Evolutionary conservation across 2,888 invertebrate genomes (phyloP), one percentile per base, ranked within the genome.

Genomic region (Phasia obesa): DNA sequence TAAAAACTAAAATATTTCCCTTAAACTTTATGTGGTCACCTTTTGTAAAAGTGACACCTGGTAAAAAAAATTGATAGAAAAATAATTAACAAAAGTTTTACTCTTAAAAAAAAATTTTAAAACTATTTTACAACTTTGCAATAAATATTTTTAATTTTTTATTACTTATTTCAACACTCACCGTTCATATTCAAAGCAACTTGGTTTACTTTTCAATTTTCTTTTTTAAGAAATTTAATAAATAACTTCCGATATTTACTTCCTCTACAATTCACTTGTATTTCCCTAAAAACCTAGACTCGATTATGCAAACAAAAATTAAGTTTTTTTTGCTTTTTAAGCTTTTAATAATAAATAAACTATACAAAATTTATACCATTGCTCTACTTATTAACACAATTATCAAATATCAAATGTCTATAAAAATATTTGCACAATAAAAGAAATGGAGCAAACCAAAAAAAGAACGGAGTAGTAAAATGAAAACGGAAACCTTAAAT

Each of bases 161-260:
- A 13, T 23, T 2, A 21, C 23, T 4, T 1, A 3, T 13, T 42
- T 59, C 1, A 21, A 38, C 11, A 35, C 7, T 35, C 35, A 35
- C 11, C 9, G 11, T 1, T n/a, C 6, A 42, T 31, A 17, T 27
- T 49, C n/a, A 51, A 27, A 69, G 2, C 35, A 55, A 70, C 49
- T 55, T 17, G 42, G 15, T 19, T 31, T 38, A 38, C 15, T 38
- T 25, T n/a, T n/a, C 2, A n/a, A 47, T 47, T n/a, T 62, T 23
- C 19, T 51, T n/a, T 11, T 69, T 27, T 11, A 31, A 38, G 69
- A 78, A 78, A 71, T 69, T 15, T 69, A n/a, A 67, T 51, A 53
- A 71, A 53, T 62, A 55, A 73, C 31, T 80, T 80, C 71, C 71
- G 38, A 62, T 55, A 62, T 76, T 35, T 55, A 59, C 57, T 77